Evolutionary conservation across 2,888 invertebrate genomes (phyloP), one percentile per base, ranked within the genome.

Genomic region (Lasioglossum marginatum): DNA sequence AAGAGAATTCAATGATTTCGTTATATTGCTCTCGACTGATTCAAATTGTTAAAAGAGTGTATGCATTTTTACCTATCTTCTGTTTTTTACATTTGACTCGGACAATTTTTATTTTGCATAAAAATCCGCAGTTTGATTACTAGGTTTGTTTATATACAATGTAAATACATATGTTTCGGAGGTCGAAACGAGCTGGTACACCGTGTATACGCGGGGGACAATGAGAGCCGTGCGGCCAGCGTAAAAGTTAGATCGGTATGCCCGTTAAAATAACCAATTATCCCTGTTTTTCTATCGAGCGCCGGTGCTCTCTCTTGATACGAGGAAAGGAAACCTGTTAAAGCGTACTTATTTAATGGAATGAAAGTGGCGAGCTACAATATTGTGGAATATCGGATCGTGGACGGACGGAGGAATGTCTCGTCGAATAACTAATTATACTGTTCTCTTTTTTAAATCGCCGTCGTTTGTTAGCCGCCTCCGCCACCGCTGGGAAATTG

Each of bases 261-360:
- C 48, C 70, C 43, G 71, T 48, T 70, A 43, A 74, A 85, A 66
- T 63, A 83, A 70, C 84, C 84, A 85, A 85, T 85, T 85, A 84
- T 84, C 63, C 23, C n/a, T 43, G 60, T 63, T 78, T 60, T 78
- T 75, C 71, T 78, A 75, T 63, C 75, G 60, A 82, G 31, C 75
- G 82, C 48, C 40, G 43, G 40, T 63, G 63, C 31, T 34, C 48
- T 34, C 48, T 43, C 31, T 60, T 71, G 83, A 82, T 83, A 82
- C 37, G n/a, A 60, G 34, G 60, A 60, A n/a, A 23, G 74, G 45
- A 27, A 60, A 43, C 77, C 31, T 66, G 37, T 63, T 82, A 71
- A 83, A 82, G 77, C 52, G 74, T 75, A 31, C 63, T 31, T 31
- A 79, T 84, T 84, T 85, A 85, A 84, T 70, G 84, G 79, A 70